Evolutionary conservation across 2,888 invertebrate species (phyloP).

Genomic region (Aporophyla lueneburgensis): DNA sequence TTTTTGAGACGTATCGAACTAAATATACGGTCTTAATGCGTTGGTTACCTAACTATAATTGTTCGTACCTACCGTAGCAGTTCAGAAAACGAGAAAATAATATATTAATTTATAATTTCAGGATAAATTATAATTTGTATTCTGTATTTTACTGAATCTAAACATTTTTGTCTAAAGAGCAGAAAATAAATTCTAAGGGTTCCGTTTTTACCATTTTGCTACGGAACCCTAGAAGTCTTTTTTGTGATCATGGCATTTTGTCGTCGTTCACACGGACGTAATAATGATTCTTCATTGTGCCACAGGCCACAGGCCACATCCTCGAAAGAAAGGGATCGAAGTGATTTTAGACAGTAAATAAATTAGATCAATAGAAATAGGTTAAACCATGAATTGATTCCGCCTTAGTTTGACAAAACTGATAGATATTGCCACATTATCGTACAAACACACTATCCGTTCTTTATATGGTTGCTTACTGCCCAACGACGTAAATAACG

Average conservation of each 20-base stretch:
- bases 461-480: no score
- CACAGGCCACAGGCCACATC: background rate
- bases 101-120: background rate
- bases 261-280: no score
- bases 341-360: background rate
- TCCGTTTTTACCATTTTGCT: background rate
- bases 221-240: background rate
- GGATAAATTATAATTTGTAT: background rate
- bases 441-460: no score
- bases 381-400: background rate
- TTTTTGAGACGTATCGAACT: no score
- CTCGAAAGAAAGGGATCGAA: background rate
- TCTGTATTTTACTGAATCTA: background rate
- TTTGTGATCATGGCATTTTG: background rate
- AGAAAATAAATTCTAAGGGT: background rate
- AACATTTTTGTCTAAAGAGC: background rate
- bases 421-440: background rate
- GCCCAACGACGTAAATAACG: no score
- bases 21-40: background rate
- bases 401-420: background rate
- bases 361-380: background rate
- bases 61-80: constrained; percentile 20
- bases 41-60: background rate
- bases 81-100: background rate
- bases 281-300: background rate